Base-by-base conservation (phyloP, 2,888 invertebrate species). In the Charanyca ferruginea region DNA sequence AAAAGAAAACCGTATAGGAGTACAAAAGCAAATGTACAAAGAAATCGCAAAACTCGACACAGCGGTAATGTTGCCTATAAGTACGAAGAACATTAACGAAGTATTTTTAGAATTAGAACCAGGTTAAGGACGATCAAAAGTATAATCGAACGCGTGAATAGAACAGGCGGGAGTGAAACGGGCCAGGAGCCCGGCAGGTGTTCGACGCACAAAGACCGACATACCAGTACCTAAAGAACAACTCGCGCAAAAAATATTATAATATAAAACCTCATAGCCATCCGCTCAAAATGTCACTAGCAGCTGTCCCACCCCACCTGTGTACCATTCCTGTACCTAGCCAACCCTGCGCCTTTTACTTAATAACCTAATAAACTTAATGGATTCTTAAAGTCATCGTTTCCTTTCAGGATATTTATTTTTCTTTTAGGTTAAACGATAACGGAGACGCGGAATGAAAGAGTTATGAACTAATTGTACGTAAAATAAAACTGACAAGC, bases 241-340 rank as follows among this genome's bases (percentile, higher is more conserved):
- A 84, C 80, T 81, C 84, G 84, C 85, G 87, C 87, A 91, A 92
- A 93, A 91, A 90, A 87, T 69, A 65, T 63, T 72, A 83, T 79
- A 85, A 90, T 91, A 83, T 79, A 85, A 90, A 91, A 91, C 84
- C 79, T 41, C 77, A 62, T 63, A 72, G 78, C 76, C 80, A 81
- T 85, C 77, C 82, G 87, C 81, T 88, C 88, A 88, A 90, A 93
- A 93, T 92, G 91, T 93, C 91, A 90, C 87, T 87, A 87, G 87
- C 94, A 94, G 92, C 93, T 94, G 94, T 89, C 93, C 58, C 59
- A 41, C 62, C 60, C 87, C 90, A 88, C 89, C 89, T 88, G 88
- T 89, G 80, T 79, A 80, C 85, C 82, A 82, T 87, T 85, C 76
- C 83, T 83, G 77, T 80, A 80, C 73, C 68, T 81, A 83, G 73